phyloP scores from a whole-genome alignment of 2,888 invertebrate species.

The Magallana nippona region DNA sequence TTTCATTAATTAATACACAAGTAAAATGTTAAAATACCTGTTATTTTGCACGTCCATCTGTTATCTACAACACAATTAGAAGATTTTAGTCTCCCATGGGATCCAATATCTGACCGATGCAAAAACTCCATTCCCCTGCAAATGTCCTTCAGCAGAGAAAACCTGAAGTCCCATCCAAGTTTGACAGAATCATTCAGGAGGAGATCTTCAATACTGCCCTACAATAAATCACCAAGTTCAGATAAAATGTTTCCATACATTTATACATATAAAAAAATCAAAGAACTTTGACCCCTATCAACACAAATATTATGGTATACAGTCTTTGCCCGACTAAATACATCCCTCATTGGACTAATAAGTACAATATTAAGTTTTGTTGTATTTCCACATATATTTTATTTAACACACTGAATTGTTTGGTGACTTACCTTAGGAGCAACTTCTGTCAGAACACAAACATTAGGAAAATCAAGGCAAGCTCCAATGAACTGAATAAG shows the following conservation, averaged over 20 bases:
- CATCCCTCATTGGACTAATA: too few relatives aligned
- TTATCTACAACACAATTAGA: constrained; percentile 71
- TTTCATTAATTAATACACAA: background rate
- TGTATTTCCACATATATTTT: too few relatives aligned
- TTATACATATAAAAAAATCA: too few relatives aligned
- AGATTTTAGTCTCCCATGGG: constrained; percentile 71
- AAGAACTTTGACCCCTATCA: too few relatives aligned
- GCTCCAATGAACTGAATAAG: constrained; percentile 62
- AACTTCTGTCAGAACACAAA: constrained; percentile 58
- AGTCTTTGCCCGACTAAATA: too few relatives aligned
- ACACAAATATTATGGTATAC: too few relatives aligned
- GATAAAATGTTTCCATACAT: background rate
- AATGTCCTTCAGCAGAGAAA: constrained; percentile 69
- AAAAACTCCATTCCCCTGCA: constrained; percentile 71
- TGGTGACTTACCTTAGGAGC: constrained; percentile 58
- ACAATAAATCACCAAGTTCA: constrained; percentile 7
- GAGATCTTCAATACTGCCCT: constrained; percentile 73
- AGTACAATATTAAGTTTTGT: too few relatives aligned
- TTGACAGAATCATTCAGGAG: constrained; percentile 68
- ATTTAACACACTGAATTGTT: too few relatives aligned
- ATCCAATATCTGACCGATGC: constrained; percentile 64
- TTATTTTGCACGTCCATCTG: constrained; percentile 71
- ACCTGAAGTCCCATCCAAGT: constrained; percentile 71
- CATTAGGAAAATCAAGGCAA: constrained; percentile 64
- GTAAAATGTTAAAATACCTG: constrained; percentile 52